phyloP scores from a whole-genome alignment of 2,113 vertebrate species.

The Apeltes quadracus region DNA sequence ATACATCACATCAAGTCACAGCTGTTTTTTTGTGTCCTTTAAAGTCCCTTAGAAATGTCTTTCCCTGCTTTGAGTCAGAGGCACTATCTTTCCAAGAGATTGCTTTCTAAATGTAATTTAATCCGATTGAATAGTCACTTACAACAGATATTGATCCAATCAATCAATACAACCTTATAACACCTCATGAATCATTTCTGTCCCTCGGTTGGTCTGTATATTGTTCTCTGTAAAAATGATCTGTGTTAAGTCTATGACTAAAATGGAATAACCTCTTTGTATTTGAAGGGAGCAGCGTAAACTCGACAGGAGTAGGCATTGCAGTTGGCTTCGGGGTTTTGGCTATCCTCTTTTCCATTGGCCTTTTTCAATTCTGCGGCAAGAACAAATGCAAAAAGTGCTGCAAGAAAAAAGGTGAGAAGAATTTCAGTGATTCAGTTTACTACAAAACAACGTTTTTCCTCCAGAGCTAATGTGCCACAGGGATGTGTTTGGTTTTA shows the following conservation, averaged over 20 bases:
- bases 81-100: not conserved
- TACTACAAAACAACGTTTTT: not conserved
- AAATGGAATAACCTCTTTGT: conserved; percentile 6
- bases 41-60: too few relatives aligned
- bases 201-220: not conserved
- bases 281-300: conserved; percentile 62
- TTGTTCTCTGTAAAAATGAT: not conserved
- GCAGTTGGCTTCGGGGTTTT: conserved; percentile 73
- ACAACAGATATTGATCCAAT: conserved; percentile 34
- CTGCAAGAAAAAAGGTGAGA: conserved; percentile 75
- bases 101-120: conserved; percentile 36
- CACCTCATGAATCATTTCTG: not conserved
- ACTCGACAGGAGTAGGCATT: conserved; percentile 63
- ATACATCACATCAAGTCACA: not conserved
- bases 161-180: not conserved
- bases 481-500: not conserved
- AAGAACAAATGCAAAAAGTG: conserved; percentile 71
- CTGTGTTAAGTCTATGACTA: not conserved
- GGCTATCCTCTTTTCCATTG: conserved; percentile 67
- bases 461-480: too few relatives aligned
- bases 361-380: conserved; percentile 66
- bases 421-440: not conserved
- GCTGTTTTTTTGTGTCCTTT: not conserved
- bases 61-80: too few relatives aligned
- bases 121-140: conserved; percentile 32